phyloP scores from a whole-genome alignment of 2,113 vertebrate genomes.

The Thalassarche chlororhynchos region DNA sequence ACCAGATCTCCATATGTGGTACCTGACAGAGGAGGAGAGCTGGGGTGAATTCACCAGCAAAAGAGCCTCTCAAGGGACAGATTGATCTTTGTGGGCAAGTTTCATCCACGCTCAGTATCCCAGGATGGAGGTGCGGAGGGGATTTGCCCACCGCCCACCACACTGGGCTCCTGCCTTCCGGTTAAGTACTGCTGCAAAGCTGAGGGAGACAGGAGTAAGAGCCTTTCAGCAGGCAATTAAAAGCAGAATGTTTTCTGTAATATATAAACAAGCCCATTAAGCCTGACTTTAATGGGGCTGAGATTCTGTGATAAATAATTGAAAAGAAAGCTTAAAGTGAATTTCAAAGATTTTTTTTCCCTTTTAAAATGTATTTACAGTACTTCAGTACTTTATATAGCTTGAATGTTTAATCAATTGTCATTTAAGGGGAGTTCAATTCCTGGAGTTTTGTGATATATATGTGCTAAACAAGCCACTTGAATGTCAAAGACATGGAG shows the following conservation, averaged over 20 bases:
- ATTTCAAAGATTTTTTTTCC: conserved; percentile 9
- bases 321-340: conserved; percentile 59
- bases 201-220: background rate
- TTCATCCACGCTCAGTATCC: background rate
- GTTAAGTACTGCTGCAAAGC: background rate
- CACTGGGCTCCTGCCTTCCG: background rate
- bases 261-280: conserved; percentile 66
- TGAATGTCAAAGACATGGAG: background rate
- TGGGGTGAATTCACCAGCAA: background rate
- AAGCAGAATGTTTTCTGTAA: conserved; percentile 61
- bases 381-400: conserved; percentile 41
- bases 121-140: background rate
- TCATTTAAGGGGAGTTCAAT: conserved; percentile 16
- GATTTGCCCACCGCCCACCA: background rate
- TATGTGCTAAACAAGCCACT: conserved; percentile 4
- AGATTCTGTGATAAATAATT: conserved; percentile 70
- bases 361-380: conserved; percentile 52
- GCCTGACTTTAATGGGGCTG: conserved; percentile 57
- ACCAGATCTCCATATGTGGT: background rate
- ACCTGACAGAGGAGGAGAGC: background rate
- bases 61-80: background rate
- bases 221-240: conserved; percentile 63
- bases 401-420: conserved; percentile 60
- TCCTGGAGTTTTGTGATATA: conserved; percentile 35
- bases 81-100: background rate